Conservation (phyloP, 2,888 invertebrate genomes). For the Helicoverpa assulta region DNA sequence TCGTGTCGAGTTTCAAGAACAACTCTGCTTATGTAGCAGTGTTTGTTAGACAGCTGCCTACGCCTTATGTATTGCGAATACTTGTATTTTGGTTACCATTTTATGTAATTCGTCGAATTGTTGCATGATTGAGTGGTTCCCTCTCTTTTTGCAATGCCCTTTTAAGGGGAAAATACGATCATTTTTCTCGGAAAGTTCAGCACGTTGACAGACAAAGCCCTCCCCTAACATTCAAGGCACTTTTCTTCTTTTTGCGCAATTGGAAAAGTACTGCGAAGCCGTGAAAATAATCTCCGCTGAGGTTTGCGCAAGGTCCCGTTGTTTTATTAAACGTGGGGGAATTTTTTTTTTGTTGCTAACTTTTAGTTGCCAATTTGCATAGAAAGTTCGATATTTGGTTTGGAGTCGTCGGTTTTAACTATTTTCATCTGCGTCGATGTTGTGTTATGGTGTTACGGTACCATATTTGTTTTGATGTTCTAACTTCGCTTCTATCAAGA, state of each 20-base stretch:
- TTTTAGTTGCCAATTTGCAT: constrained; percentile 10
- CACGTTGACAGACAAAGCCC: background rate
- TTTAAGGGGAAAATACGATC: background rate
- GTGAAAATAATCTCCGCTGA: background rate
- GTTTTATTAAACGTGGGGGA: constrained; percentile 15
- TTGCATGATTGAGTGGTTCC: background rate
- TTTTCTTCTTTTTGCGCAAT: background rate
- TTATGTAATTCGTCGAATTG: no score
- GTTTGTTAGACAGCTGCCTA: background rate
- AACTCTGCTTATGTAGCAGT: background rate
- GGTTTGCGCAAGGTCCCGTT: background rate
- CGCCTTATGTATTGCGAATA: background rate
- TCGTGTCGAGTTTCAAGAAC: background rate
- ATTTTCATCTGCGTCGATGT: no score
- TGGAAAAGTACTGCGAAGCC: background rate
- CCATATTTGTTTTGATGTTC: background rate
- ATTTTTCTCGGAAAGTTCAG: background rate
- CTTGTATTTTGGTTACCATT: background rate
- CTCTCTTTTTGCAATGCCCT: background rate
- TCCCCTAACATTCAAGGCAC: background rate
- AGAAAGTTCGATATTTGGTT: background rate
- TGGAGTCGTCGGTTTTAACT: background rate
- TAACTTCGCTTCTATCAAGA: no score
- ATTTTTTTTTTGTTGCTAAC: background rate
- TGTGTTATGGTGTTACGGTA: background rate